phyloP scores from a whole-genome alignment of 1,140 invertebrate genomes.

The Tigriopus japonicus region DNA sequence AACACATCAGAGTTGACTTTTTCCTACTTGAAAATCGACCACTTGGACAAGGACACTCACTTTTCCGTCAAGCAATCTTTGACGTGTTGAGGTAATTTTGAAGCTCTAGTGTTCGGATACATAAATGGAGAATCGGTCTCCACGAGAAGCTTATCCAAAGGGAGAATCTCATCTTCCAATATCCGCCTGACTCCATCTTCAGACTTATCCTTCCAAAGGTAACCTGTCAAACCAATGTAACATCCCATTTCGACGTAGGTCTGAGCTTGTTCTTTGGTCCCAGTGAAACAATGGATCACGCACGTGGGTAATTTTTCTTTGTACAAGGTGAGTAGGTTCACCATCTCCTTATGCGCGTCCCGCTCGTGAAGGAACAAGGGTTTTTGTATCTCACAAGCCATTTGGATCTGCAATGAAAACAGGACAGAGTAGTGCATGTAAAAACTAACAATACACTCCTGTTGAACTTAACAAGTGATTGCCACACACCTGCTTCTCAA shows the following conservation, averaged over 20 bases:
- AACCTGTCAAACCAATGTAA: constrained; percentile 71
- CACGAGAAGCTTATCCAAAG: constrained; percentile 54
- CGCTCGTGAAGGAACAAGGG: constrained; percentile 80
- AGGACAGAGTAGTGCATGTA: neutral
- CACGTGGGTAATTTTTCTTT: constrained; percentile 47
- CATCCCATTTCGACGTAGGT: constrained; percentile 68
- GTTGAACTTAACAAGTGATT: neutral
- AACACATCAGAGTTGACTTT: constrained; percentile 15
- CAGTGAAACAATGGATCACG: constrained; percentile 82
- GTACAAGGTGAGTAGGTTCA: constrained; percentile 32
- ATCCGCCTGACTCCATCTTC: constrained; percentile 67
- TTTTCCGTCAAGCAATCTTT: constrained; percentile 69
- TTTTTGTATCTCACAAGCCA: constrained; percentile 66
- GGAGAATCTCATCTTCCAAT: constrained; percentile 53
- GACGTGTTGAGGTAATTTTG: constrained; percentile 63
- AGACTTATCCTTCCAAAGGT: constrained; percentile 82
- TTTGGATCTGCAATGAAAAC: constrained; percentile 38
- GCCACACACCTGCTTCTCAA: constrained; percentile 56
- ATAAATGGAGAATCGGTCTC: constrained; percentile 89
- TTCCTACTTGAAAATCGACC: neutral
- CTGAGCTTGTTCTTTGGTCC: constrained; percentile 59
- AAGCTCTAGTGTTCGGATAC: constrained; percentile 84
- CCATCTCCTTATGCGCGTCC: constrained; percentile 63
- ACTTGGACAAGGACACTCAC: constrained; percentile 25
- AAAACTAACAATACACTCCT: constrained; percentile 13